Evolutionary conservation across 2,797 vertebrate genomes (phyloP).

Genomic region (Peromyscus melanophrys): DNA sequence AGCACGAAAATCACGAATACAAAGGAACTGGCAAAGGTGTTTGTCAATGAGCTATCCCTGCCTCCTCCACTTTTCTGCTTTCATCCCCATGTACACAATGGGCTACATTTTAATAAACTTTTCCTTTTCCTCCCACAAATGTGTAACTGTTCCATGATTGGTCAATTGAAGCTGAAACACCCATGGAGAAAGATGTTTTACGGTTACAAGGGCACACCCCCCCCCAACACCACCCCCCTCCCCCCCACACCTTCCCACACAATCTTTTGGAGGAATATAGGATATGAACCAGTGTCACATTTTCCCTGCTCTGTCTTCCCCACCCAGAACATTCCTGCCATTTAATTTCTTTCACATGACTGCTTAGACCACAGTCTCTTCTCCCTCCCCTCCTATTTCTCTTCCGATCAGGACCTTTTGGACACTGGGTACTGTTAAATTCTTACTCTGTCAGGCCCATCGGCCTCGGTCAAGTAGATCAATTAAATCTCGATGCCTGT

Average conservation of each 20-base stretch:
- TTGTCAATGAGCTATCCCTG: slow-evolving; percentile 91
- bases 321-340: slow-evolving; percentile 87
- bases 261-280: slow-evolving; percentile 89
- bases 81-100: slow-evolving; percentile 93
- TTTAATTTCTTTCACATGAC: slow-evolving; percentile 87
- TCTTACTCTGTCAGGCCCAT: slow-evolving; percentile 90
- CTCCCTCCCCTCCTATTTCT: slow-evolving; percentile 82
- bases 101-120: slow-evolving; percentile 88
- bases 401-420: slow-evolving; percentile 84
- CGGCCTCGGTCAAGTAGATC: slow-evolving; percentile 91
- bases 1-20: slow-evolving; percentile 97
- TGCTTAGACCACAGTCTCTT: slow-evolving; percentile 86
- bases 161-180: slow-evolving; percentile 96
- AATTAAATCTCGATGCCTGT: slow-evolving; percentile 90
- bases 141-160: slow-evolving; percentile 93
- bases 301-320: slow-evolving; percentile 88
- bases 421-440: slow-evolving; percentile 87
- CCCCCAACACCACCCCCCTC: slow-evolving; percentile 75
- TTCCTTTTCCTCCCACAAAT: slow-evolving; percentile 85
- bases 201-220: slow-evolving; percentile 90
- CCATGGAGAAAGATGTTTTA: slow-evolving; percentile 94
- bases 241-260: slow-evolving; percentile 87
- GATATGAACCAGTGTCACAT: slow-evolving; percentile 89
- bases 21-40: slow-evolving; percentile 95
- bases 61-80: slow-evolving; percentile 91